Percentiles rank a stretch among this genome's conserved stretches.
phyloP scores from a whole-genome alignment of 2,888 invertebrate genomes.

The Lithophane socia region DNA sequence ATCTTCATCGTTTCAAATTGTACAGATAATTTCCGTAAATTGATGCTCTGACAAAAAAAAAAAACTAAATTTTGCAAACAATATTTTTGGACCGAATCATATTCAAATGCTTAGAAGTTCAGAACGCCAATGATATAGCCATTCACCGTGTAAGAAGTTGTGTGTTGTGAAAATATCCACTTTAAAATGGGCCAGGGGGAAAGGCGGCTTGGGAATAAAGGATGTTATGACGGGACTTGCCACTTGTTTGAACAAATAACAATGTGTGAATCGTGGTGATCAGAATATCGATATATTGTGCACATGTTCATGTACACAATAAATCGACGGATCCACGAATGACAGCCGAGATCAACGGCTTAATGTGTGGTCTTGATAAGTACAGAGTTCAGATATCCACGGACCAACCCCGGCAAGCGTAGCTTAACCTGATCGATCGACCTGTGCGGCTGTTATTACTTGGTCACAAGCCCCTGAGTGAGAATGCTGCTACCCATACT shows the following conservation, averaged over 20 bases:
- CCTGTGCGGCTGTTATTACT: background rate
- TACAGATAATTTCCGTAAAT: background rate
- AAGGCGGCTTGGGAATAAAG: too few relatives aligned
- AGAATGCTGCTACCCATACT: background rate
- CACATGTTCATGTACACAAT: too few relatives aligned
- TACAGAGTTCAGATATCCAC: background rate
- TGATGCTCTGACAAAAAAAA: background rate
- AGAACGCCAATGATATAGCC: background rate
- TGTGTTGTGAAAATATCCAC: background rate
- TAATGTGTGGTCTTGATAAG: too few relatives aligned
- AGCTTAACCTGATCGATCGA: background rate
- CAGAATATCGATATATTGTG: too few relatives aligned
- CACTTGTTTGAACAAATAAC: too few relatives aligned
- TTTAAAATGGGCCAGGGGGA: background rate
- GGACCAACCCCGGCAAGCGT: background rate
- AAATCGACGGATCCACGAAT: too few relatives aligned
- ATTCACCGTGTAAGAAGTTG: background rate
- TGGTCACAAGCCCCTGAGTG: background rate
- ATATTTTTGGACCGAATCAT: conserved; percentile 13
- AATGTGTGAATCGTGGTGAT: too few relatives aligned
- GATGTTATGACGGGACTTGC: too few relatives aligned
- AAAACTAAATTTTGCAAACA: background rate
- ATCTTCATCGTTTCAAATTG: background rate
- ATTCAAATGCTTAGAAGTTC: background rate
- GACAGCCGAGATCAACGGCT: too few relatives aligned